These are phyloP conservation scores for Brachionus calyciflorus DNA, from an alignment of 1,140 invertebrate species.

Conservation along the genomic window DNA sequence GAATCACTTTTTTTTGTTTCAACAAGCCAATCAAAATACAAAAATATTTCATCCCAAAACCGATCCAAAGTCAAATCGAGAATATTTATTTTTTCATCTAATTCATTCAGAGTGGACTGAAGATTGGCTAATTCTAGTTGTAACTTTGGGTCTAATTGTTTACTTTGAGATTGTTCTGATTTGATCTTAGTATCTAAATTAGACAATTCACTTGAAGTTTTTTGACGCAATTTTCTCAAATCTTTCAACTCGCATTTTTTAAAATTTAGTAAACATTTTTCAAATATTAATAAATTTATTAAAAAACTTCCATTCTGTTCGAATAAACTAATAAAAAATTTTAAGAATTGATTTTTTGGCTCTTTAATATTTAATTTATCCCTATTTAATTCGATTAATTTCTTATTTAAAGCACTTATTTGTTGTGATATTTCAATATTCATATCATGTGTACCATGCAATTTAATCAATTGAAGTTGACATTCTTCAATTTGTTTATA, in stretches of 20 bases:
- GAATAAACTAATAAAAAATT: not conserved
- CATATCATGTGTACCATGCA: not conserved
- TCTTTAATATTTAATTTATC: not conserved
- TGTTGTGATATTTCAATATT: not conserved
- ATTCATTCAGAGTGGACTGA: not conserved
- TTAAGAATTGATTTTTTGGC: not conserved
- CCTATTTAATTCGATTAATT: not conserved
- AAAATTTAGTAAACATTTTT: constrained; percentile 19
- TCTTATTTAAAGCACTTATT: not conserved
- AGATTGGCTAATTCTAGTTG: not conserved
- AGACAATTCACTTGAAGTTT: not conserved
- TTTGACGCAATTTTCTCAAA: not conserved
- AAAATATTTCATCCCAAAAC: not conserved
- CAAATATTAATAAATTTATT: not conserved
- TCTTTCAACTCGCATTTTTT: not conserved
- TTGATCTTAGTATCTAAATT: not conserved
- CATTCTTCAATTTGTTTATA: not conserved
- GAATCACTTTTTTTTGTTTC: not conserved
- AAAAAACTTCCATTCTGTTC: not conserved
- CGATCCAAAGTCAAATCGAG: not conserved
- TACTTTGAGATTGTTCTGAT: not conserved
- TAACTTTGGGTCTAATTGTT: not conserved
- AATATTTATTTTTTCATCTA: constrained; percentile 15
- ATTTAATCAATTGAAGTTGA: not conserved
- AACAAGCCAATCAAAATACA: not conserved